phyloP scores from a whole-genome alignment of 2,113 vertebrate genomes.

The Myiozetetes cayanensis region DNA sequence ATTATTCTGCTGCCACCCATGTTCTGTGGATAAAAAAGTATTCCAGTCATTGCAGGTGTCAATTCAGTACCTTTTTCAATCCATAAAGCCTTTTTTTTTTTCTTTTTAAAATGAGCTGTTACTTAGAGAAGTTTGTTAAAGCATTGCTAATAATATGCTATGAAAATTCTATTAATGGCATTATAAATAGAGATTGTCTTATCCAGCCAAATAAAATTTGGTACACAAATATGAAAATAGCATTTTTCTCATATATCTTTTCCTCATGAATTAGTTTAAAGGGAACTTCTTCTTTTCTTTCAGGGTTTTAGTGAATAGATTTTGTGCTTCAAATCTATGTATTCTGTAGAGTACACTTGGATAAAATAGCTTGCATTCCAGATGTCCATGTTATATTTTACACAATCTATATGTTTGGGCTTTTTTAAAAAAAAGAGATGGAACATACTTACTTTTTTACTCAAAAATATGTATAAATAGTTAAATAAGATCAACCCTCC shows the following conservation, averaged over 20 bases:
- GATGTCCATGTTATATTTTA: neutral
- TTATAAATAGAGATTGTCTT: neutral
- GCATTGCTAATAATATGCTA: neutral
- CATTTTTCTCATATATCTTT: neutral
- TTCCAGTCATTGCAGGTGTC: slow-evolving; percentile 35
- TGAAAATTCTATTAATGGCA: neutral
- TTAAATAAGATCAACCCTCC: neutral
- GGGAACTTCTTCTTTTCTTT: neutral
- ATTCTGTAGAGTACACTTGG: neutral
- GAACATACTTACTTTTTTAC: neutral
- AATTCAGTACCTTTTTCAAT: slow-evolving; percentile 30
- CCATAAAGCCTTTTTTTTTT: neutral
- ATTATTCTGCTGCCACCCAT: slow-evolving; percentile 51
- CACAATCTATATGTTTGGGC: too few species aligned
- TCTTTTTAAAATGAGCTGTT: neutral
- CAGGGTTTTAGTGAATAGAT: neutral
- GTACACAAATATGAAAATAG: neutral
- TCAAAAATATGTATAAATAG: neutral
- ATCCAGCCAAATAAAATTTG: neutral
- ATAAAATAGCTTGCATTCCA: neutral
- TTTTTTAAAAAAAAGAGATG: neutral
- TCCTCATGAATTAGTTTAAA: neutral
- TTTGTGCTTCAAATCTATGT: neutral
- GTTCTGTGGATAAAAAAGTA: slow-evolving; percentile 59
- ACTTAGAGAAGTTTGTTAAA: neutral